phyloP scores from a whole-genome alignment of 1,140 invertebrate genomes.

The Hylaeus anthracinus region DNA sequence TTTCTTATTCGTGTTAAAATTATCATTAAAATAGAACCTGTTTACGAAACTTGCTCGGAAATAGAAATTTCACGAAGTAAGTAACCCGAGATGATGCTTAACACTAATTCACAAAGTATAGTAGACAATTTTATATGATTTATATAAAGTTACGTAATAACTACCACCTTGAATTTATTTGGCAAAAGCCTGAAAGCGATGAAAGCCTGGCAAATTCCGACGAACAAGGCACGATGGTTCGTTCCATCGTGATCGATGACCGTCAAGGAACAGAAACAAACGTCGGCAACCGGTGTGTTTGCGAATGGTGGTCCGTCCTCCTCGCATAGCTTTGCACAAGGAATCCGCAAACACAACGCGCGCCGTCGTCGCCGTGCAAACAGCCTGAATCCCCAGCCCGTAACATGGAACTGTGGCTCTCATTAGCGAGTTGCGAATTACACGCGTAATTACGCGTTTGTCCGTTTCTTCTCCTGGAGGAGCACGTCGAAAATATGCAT shows the following conservation, averaged over 20 bases:
- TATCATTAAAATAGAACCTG: too few species aligned
- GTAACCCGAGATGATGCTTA: too few species aligned
- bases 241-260: slow-evolving; percentile 15
- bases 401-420: slow-evolving; percentile 16
- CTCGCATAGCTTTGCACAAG: slow-evolving; percentile 12
- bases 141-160: too few species aligned
- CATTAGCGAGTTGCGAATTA: slow-evolving; percentile 19
- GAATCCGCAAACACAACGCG: slow-evolving; percentile 32
- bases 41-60: too few species aligned
- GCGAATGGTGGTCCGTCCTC: slow-evolving; percentile 2
- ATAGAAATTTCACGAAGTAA: too few species aligned
- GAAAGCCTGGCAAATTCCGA: too few species aligned
- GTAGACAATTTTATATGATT: too few species aligned
- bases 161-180: too few species aligned
- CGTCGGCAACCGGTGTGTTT: slow-evolving; percentile 9
- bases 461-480: background rate
- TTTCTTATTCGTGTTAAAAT: too few species aligned
- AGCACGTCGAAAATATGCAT: background rate
- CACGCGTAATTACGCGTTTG: slow-evolving; percentile 9
- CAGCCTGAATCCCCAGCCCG: slow-evolving; percentile 1
- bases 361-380: slow-evolving; percentile 13
- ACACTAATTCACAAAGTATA: too few species aligned
- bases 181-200: too few species aligned
- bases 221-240: too few species aligned
- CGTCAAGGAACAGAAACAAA: slow-evolving; percentile 2